Base-by-base conservation (phyloP, 2,113 vertebrate species). In the Amblyopsis rosae region DNA sequence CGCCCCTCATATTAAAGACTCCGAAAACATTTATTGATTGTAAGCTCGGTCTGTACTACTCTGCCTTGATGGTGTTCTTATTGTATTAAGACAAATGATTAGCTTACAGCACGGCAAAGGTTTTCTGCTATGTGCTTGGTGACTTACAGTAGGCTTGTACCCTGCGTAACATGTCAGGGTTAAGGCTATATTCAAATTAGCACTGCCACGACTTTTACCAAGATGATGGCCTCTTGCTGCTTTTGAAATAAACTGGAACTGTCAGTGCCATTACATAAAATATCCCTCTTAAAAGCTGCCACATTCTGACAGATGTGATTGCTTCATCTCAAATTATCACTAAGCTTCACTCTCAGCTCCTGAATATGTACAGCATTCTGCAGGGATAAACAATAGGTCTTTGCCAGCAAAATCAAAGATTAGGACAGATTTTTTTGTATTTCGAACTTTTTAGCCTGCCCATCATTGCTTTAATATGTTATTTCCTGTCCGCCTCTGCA, bases 261-360 rank as follows among this genome's bases (percentile, higher is more conserved):
- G 9, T 33, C 17, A 48, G 13, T 47, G 64, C 6, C 69, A 54
- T 49, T 69, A 12, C 59, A 67, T 57, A 10, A 50, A 50, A 50
- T 50, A 50, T 13, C 49, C 13, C 9, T 50, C 49, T 41, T 0
- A 41, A 41, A 41, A 41, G 35, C 49, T 50, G 49, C 9, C 49
- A 11, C 9, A 64, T 48, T 41, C 47, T 16, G 60, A 69, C 59
- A 60, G 59, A 77, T 65, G 55, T 60, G 48, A 11, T 59, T 54
- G 48, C 54, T 72, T 49, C 16, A 26, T 17, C 59, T 26, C 55
- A 68, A 60, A 49, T 46, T 12, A 15, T 69, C n/a, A 9, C 12
- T 19, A 48, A n/a, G 62, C 49, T 3, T 50, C 49, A 50, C 7
- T 13, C 49, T 50, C 49, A 12, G 49, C 8, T 50, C 49, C 49